These are phyloP conservation scores for Pseudoatta argentina DNA, from an alignment of 1,140 invertebrate genomes.

Conservation along the genomic window DNA sequence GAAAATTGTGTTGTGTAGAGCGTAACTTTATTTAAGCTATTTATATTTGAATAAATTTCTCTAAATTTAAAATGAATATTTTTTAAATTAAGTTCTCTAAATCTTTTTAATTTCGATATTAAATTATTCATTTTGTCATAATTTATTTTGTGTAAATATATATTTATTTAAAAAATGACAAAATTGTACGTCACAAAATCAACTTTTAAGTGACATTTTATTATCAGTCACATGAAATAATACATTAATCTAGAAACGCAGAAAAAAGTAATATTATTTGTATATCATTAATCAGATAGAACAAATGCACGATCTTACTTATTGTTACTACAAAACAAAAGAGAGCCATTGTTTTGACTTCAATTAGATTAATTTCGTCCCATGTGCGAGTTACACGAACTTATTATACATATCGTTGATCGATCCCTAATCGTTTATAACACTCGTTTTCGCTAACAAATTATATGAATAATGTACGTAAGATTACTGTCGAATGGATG, in stretches of 20 bases:
- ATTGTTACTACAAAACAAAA: neutral
- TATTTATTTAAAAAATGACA: neutral
- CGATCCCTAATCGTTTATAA: neutral
- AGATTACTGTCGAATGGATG: conserved; percentile 15
- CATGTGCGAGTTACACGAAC: neutral
- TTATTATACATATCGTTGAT: neutral
- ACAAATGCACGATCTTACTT: neutral
- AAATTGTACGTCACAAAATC: neutral
- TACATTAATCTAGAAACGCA: neutral
- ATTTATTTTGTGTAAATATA: neutral
- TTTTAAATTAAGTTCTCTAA: neutral
- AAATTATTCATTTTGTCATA: neutral
- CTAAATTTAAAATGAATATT: neutral
- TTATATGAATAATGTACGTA: neutral
- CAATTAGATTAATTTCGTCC: neutral
- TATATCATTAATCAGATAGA: neutral
- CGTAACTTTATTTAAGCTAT: neutral
- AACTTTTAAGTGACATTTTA: neutral
- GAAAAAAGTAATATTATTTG: neutral
- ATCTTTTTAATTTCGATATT: neutral
- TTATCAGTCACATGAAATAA: neutral
- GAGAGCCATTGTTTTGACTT: neutral
- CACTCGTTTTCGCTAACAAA: neutral
- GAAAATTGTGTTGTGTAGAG: neutral
- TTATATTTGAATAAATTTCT: neutral